A percentile compares a stretch with the other conserved stretches of the same genome.
These are phyloP conservation scores for Oreohelix idahoensis DNA, from an alignment of 1,140 invertebrate genomes.

Conservation along the genomic window DNA sequence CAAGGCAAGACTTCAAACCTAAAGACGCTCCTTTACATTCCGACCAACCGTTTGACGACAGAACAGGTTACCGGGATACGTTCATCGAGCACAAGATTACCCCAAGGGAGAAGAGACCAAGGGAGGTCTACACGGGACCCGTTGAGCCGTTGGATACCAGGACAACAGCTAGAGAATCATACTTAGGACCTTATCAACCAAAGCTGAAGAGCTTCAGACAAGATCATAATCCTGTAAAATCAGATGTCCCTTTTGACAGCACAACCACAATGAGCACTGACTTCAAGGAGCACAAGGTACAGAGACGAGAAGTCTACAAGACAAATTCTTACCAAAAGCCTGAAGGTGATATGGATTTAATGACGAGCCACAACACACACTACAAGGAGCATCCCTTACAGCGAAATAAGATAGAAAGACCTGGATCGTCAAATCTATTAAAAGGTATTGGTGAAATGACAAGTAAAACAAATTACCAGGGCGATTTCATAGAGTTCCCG, in stretches of 20 bases:
- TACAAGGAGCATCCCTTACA: slow-evolving; percentile 49
- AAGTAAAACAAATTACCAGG: slow-evolving; percentile 40
- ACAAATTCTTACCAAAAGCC: slow-evolving; percentile 40
- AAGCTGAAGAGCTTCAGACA: slow-evolving; percentile 38
- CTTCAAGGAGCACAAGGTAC: slow-evolving; percentile 35
- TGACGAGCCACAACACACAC: slow-evolving; percentile 55
- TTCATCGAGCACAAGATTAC: slow-evolving; percentile 39
- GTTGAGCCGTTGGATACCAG: slow-evolving; percentile 37
- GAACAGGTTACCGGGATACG: slow-evolving; percentile 42
- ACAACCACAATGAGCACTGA: slow-evolving; percentile 35
- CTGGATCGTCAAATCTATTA: slow-evolving; percentile 43
- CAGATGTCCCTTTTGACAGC: slow-evolving; percentile 44
- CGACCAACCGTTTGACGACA: slow-evolving; percentile 36
- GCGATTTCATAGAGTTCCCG: slow-evolving; percentile 37
- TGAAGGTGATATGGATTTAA: slow-evolving; percentile 47
- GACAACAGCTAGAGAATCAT: slow-evolving; percentile 45
- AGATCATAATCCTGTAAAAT: slow-evolving; percentile 1
- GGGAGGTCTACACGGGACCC: slow-evolving; percentile 37
- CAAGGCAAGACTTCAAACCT: slow-evolving; percentile 37
- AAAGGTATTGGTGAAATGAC: slow-evolving; percentile 43
- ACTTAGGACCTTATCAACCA: slow-evolving; percentile 31
- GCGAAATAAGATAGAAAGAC: slow-evolving; percentile 36
- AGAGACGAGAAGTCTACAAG: slow-evolving; percentile 20
- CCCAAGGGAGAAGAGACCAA: slow-evolving; percentile 12
- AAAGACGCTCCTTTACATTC: slow-evolving; percentile 21